These are phyloP conservation scores for Clupea harengus DNA, from an alignment of 2,113 vertebrate species.

Conservation along the genomic window DNA sequence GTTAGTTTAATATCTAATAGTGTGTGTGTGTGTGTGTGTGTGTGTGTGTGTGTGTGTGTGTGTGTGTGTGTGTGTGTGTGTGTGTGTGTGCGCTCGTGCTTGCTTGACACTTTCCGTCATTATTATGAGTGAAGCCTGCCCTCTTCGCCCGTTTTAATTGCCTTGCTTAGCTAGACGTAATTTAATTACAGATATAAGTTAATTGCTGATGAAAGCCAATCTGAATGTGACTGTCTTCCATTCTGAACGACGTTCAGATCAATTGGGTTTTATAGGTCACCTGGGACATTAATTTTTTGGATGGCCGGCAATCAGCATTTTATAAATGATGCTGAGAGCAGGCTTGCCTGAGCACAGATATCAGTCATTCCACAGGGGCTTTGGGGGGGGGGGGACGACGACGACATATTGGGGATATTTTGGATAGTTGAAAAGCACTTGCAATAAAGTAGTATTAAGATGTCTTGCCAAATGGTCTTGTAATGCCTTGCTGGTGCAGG, in stretches of 20 bases:
- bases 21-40: conserved; percentile 12
- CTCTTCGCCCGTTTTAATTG: conserved; percentile 41
- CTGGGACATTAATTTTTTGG: conserved; percentile 37
- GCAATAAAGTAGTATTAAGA: background rate
- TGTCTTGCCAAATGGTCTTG: background rate
- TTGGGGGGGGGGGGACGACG: background rate
- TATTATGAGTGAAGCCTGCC: conserved; percentile 14
- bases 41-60: conserved; percentile 20
- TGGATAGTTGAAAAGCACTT: conserved; percentile 28
- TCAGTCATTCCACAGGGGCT: conserved; percentile 22
- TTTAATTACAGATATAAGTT: conserved; percentile 42
- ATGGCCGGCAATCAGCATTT: conserved; percentile 39
- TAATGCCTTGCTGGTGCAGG: background rate
- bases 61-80: conserved; percentile 3
- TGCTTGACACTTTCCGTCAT: background rate
- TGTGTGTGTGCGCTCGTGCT: background rate
- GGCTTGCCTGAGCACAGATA: conserved; percentile 28
- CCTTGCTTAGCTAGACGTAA: conserved; percentile 33
- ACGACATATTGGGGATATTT: conserved; percentile 40
- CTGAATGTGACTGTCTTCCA: conserved; percentile 26
- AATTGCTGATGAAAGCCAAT: conserved; percentile 38
- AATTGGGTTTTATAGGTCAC: conserved; percentile 46
- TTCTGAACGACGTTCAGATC: conserved; percentile 24
- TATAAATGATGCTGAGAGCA: conserved; percentile 38
- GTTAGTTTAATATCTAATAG: background rate